Conservation (phyloP, 2,113 vertebrate species). For the Hippocampus mohnikei region DNA sequence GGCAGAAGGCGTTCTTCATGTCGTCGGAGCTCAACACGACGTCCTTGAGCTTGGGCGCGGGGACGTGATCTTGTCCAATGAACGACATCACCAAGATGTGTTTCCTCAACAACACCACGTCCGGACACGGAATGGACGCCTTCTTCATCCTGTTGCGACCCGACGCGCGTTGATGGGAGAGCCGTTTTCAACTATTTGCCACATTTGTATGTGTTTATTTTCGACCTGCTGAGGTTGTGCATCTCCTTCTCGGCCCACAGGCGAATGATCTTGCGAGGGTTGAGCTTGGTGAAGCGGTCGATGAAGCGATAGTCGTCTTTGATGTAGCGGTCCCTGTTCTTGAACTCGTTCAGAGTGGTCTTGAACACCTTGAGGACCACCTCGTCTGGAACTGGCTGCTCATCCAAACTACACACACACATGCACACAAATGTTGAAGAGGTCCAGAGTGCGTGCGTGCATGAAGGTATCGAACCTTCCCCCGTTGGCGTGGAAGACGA, state of each 20-base stretch:
- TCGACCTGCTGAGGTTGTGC: constrained; percentile 95
- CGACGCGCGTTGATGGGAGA: too few species aligned
- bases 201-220: too few species aligned
- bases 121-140: constrained; percentile 86
- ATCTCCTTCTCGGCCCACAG: constrained; percentile 99
- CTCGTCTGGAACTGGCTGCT: constrained; percentile 80
- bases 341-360: constrained; percentile 97
- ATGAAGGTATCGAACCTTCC: constrained; percentile 75
- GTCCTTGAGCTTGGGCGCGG: constrained; percentile 95
- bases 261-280: constrained; percentile 92
- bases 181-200: too few species aligned
- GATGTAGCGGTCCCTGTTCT: constrained; percentile 95
- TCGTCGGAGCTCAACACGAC: constrained; percentile 81
- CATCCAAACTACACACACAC: constrained; percentile 67
- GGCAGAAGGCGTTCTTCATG: constrained; percentile 84
- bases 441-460: not conserved
- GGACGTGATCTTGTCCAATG: constrained; percentile 89
- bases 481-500: constrained; percentile 93
- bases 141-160: constrained; percentile 82
- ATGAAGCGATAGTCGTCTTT: constrained; percentile 98
- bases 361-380: constrained; percentile 98
- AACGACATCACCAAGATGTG: constrained; percentile 98
- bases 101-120: constrained; percentile 90
- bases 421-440: constrained; percentile 3
- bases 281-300: constrained; percentile 95